phyloP scores from a whole-genome alignment of 1,140 invertebrate species.

The Geopemphigus sp. region DNA sequence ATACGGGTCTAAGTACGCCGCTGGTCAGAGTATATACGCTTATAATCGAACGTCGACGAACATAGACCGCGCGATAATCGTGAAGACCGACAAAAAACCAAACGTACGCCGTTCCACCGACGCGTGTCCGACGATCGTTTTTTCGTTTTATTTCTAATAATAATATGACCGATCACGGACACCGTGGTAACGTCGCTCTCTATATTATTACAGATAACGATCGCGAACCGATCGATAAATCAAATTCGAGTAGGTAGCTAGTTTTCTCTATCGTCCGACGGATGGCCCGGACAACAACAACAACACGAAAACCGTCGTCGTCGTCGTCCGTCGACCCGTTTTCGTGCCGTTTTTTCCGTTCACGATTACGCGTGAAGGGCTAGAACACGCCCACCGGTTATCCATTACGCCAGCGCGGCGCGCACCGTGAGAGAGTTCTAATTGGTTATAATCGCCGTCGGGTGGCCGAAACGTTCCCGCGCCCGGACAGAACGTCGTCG shows the following conservation, averaged over 20 bases:
- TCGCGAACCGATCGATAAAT: slow-evolving; percentile 28
- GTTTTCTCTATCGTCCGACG: too few relatives aligned
- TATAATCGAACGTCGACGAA: too few relatives aligned
- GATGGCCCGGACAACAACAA: too few relatives aligned
- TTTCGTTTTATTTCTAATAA: too few relatives aligned
- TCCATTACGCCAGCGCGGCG: slow-evolving; percentile 22
- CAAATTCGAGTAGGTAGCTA: slow-evolving; percentile 46
- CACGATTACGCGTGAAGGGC: slow-evolving; percentile 37
- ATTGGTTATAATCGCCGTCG: slow-evolving; percentile 43
- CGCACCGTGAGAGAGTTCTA: slow-evolving; percentile 48
- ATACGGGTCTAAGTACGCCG: too few relatives aligned
- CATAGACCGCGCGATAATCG: too few relatives aligned
- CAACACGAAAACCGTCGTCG: neutral
- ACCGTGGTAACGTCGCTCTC: too few relatives aligned
- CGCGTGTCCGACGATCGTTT: too few relatives aligned
- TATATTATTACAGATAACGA: slow-evolving; percentile 1
- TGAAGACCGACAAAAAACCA: too few relatives aligned
- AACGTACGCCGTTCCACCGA: too few relatives aligned
- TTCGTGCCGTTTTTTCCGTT: slow-evolving; percentile 41
- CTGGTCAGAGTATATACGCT: too few relatives aligned
- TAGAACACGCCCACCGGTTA: slow-evolving; percentile 40
- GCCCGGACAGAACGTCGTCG: slow-evolving; percentile 18
- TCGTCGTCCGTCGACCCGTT: slow-evolving; percentile 36
- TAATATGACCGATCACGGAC: too few relatives aligned
- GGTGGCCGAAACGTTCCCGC: neutral